Evolutionary conservation across 1,140 invertebrate species (phyloP).

Genomic region (Chironomus tepperi): DNA sequence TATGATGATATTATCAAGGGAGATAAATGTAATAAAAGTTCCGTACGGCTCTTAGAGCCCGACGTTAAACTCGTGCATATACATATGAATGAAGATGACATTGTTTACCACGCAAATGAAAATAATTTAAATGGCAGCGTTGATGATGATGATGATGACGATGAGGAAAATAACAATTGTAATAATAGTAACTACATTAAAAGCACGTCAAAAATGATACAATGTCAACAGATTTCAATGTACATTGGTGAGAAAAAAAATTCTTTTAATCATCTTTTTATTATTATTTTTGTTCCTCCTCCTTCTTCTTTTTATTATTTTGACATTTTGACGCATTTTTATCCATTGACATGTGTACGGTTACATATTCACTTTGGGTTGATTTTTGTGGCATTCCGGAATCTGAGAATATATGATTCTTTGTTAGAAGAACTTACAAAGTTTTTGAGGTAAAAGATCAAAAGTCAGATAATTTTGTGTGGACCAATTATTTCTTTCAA

Average conservation of each 20-base stretch:
- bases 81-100: conserved; percentile 34
- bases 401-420: too few species aligned
- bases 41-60: background rate
- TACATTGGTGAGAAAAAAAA: conserved; percentile 25
- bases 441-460: too few species aligned
- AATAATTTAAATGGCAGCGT: background rate
- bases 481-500: too few species aligned
- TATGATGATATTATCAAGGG: conserved; percentile 26
- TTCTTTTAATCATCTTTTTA: background rate
- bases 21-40: conserved; percentile 27
- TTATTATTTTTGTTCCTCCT: too few species aligned
- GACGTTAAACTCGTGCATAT: conserved; percentile 13
- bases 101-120: background rate
- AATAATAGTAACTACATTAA: background rate
- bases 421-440: too few species aligned
- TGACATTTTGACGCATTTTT: too few species aligned
- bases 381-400: too few species aligned
- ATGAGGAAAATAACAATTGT: background rate
- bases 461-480: too few species aligned
- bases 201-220: conserved; percentile 24
- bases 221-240: conserved; percentile 23
- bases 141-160: background rate
- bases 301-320: too few species aligned
- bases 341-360: too few species aligned
- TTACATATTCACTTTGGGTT: too few species aligned